Base-by-base conservation (phyloP, 2,797 vertebrate species). In the Clarias pachynema region DNA sequence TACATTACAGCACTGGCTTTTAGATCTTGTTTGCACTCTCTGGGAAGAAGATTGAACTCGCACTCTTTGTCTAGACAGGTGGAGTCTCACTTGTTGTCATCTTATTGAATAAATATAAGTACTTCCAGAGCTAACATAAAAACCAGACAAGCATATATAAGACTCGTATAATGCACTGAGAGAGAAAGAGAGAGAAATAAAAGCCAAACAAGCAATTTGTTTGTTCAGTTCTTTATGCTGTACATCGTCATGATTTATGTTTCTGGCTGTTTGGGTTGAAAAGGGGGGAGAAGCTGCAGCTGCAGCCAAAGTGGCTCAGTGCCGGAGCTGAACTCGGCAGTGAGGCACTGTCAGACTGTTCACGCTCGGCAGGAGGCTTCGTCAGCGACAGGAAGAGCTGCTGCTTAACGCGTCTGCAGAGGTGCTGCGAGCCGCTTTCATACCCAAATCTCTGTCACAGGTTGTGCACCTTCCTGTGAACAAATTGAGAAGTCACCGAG, bases 241-340 rank as follows among this genome's bases (percentile, higher is more conserved):
- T 63, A 69, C 78, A 69, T 81, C 29, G 40, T 56, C 53, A 66
- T 86, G 86, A 85, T 89, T 88, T 89, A 85, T 89, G 81, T 78
- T 87, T 63, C 79, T 68, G 26, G 31, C 20, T 59, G 69, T 79
- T 80, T 74, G n/a, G 15, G 16, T 20, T 53, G 3, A 53, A n/a
- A 63, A 26, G 24, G 6, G 37, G 37, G 37, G 79, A 82, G 68
- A 81, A 68, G 34, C 53, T 44, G 44, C 57, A 82, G 84, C 80
- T 83, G 81, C 29, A 83, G 59, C 18, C n/a, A 29, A 37, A 62
- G 69, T 10, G 56, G 34, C 56, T 83, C 34, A 2, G n/a, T 34
- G n/a, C 44, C 18, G 26, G 79, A 66, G 63, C 26, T 84, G 82
- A 84, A 73, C 34, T 66, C 31, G 2, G 62, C 37, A 44, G 80